phyloP scores from a whole-genome alignment of 2,888 invertebrate species.

The Tanytarsus gracilentus region DNA sequence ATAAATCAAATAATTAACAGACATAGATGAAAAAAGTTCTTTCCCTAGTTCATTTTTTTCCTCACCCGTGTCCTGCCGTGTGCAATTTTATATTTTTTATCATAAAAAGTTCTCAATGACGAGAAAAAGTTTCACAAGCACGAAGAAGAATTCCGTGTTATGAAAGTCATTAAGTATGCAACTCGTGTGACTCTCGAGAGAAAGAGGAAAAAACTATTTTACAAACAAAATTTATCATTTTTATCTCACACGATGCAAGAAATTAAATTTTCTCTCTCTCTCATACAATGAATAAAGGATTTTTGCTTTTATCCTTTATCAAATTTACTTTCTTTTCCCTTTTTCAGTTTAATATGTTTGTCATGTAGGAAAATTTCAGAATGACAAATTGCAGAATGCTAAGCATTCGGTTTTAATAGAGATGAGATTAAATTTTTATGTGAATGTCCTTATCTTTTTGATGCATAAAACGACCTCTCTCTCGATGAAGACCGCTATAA shows the following conservation, averaged over 20 bases:
- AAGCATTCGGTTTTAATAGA: no score
- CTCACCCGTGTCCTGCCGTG: neutral
- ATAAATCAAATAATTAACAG: conserved; percentile 18
- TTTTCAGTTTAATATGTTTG: no score
- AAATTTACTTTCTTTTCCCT: no score
- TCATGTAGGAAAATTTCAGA: no score
- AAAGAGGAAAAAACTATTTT: conserved; percentile 4
- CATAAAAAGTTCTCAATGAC: no score
- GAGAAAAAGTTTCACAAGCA: neutral
- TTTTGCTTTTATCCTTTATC: neutral
- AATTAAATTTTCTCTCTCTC: neutral
- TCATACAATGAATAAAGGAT: neutral
- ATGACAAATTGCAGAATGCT: no score
- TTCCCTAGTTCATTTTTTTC: neutral
- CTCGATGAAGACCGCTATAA: no score
- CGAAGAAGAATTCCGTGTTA: neutral
- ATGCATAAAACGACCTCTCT: no score
- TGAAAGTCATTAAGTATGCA: conserved; percentile 5
- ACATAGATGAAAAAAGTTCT: neutral
- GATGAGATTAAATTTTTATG: no score
- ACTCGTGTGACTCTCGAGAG: no score
- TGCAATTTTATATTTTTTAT: neutral
- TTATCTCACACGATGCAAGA: neutral
- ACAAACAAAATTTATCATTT: conserved; percentile 11
- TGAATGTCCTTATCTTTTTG: no score